Evolutionary conservation across 2,888 invertebrate species (phyloP).

Genomic region (Eurois occulta): DNA sequence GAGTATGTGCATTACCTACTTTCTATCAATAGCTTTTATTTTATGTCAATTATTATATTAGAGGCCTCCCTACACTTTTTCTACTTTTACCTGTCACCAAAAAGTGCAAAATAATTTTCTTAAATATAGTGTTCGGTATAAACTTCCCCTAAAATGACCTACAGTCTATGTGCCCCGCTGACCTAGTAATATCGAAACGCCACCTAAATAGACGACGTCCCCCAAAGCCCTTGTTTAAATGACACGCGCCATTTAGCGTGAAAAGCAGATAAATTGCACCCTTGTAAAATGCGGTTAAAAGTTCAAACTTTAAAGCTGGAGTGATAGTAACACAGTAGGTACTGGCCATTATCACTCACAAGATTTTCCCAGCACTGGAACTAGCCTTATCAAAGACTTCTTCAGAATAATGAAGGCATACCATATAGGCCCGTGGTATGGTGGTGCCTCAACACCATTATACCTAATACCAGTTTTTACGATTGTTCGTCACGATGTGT

Average conservation of each 20-base stretch:
- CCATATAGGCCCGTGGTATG: not conserved
- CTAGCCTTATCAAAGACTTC: not conserved
- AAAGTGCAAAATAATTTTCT: not conserved
- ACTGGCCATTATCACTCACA: not conserved
- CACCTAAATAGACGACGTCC: constrained; percentile 32
- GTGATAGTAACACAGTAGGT: not conserved
- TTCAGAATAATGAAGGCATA: not conserved
- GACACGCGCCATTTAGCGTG: constrained; percentile 49
- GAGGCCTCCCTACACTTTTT: not conserved
- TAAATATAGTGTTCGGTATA: not conserved
- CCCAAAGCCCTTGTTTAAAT: constrained; percentile 24
- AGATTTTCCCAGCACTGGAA: not conserved
- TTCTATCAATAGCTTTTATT: not conserved
- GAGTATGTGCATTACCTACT: not conserved
- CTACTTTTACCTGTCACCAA: not conserved
- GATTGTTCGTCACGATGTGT: not conserved
- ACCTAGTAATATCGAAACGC: constrained; percentile 10
- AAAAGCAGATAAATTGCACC: constrained; percentile 31
- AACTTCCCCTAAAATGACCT: not conserved
- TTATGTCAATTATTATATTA: not conserved
- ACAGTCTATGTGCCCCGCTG: not conserved
- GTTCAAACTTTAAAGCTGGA: constrained; percentile 4
- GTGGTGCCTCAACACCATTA: not conserved
- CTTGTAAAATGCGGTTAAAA: constrained; percentile 12
- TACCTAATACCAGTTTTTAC: not conserved